These are phyloP conservation scores for Gyps fulvus DNA, from an alignment of 2,113 vertebrate genomes.

Conservation along the genomic window DNA sequence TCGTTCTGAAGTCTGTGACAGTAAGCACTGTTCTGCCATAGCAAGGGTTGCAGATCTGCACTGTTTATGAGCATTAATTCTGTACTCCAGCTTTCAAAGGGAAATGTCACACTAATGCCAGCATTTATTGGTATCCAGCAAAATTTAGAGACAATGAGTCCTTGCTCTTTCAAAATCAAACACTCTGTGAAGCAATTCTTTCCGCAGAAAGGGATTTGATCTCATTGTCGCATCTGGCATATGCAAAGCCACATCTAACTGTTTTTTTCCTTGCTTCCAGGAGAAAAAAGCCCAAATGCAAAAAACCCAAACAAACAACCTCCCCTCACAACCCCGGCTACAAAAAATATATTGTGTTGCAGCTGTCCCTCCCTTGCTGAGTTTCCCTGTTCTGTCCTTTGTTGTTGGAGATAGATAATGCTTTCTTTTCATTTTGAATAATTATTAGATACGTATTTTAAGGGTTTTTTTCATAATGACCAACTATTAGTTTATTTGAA, in stretches of 20 bases:
- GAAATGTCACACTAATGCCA: constrained; percentile 47
- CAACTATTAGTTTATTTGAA: not conserved
- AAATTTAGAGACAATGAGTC: constrained; percentile 20
- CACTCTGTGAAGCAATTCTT: constrained; percentile 33
- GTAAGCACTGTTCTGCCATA: not conserved
- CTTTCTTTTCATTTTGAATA: not conserved
- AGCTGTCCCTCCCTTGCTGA: not conserved
- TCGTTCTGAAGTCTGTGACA: not conserved
- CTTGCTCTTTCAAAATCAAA: constrained; percentile 34
- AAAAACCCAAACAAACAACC: not conserved
- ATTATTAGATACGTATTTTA: not conserved
- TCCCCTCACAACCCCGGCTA: not conserved
- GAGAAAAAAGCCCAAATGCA: not conserved
- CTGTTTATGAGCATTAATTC: constrained; percentile 11
- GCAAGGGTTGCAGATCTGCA: not conserved
- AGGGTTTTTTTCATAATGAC: not conserved
- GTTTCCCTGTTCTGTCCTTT: not conserved
- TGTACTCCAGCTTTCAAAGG: constrained; percentile 6
- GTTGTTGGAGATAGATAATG: not conserved
- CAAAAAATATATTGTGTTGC: constrained; percentile 28
- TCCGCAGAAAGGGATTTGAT: constrained; percentile 19
- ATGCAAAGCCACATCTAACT: constrained; percentile 44
- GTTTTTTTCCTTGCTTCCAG: constrained; percentile 13
- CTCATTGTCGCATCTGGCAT: constrained; percentile 44
- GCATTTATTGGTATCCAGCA: constrained; percentile 30